Percentiles rank a stretch among this genome's conserved stretches.
These are phyloP conservation scores for Stictonetta naevosa DNA, from an alignment of 2,113 vertebrate genomes.

Conservation along the genomic window DNA sequence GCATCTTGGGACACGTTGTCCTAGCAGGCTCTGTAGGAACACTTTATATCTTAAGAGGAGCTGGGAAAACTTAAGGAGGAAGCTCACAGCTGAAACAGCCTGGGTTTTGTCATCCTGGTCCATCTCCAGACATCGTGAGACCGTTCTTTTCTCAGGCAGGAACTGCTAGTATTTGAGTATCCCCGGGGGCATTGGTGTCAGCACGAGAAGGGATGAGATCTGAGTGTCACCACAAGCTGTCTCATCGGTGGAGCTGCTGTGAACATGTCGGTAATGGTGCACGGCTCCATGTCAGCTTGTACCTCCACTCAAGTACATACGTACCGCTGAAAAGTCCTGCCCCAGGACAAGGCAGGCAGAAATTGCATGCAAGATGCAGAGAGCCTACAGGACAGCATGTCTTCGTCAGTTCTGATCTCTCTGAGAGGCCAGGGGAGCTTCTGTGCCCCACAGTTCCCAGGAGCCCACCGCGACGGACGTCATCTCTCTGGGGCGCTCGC, in stretches of 20 bases:
- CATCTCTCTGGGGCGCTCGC: not conserved
- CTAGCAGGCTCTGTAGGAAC: not conserved
- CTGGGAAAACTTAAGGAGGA: not conserved
- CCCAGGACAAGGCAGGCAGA: rapidly evolving
- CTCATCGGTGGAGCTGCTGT: not conserved
- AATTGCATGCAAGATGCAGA: rapidly evolving
- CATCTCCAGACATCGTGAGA: not conserved
- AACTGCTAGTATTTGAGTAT: not conserved
- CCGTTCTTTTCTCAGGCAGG: not conserved
- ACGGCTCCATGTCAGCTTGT: not conserved
- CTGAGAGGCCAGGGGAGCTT: not conserved
- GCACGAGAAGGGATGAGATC: not conserved
- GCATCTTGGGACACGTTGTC: not conserved
- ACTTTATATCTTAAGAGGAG: not conserved
- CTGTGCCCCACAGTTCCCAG: not conserved
- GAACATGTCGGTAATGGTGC: rapidly evolving
- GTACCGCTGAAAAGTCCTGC: not conserved
- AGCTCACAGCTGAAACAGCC: not conserved
- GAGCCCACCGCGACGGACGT: not conserved
- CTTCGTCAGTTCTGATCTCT: not conserved
- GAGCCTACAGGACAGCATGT: not conserved
- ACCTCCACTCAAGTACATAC: rapidly evolving
- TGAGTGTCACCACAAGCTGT: not conserved
- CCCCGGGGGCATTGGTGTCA: not conserved
- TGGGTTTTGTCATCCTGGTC: not conserved